phyloP scores from a whole-genome alignment of 2,113 vertebrate species.

The Aspidoscelis tigris region DNA sequence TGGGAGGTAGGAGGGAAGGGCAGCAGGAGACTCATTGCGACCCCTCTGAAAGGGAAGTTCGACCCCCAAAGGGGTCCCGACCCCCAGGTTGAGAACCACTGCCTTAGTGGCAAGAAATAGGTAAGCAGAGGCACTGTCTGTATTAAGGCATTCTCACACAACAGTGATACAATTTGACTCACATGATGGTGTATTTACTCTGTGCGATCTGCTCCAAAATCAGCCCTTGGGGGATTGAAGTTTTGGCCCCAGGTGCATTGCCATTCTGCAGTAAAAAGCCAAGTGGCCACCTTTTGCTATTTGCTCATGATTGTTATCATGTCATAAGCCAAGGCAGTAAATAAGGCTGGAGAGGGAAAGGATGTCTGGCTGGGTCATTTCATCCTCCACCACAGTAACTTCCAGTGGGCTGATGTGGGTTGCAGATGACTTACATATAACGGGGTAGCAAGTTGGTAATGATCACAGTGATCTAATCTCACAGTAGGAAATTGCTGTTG shows the following conservation, averaged over 20 bases:
- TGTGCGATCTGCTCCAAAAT: neutral
- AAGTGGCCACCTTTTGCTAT: neutral
- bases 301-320: neutral
- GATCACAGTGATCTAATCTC: neutral
- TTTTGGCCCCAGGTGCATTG: neutral
- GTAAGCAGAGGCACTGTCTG: neutral
- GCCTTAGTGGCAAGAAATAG: neutral
- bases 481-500: neutral
- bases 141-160: neutral
- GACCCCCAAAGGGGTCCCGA: too few species aligned
- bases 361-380: too few species aligned
- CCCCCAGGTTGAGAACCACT: neutral
- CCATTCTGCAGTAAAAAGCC: neutral
- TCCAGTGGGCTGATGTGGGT: neutral
- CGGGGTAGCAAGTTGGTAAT: neutral
- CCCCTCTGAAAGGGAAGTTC: too few species aligned
- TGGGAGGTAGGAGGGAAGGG: too few species aligned
- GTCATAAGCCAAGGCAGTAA: neutral
- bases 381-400: neutral
- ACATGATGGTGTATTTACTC: neutral
- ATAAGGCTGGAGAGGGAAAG: too few species aligned
- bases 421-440: neutral
- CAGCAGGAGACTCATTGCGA: too few species aligned
- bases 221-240: neutral
- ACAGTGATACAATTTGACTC: neutral